Percentiles rank a stretch among this genome's conserved stretches.
These are phyloP conservation scores for Columba guinea DNA, from an alignment of 2,797 vertebrate genomes.

Conservation along the genomic window DNA sequence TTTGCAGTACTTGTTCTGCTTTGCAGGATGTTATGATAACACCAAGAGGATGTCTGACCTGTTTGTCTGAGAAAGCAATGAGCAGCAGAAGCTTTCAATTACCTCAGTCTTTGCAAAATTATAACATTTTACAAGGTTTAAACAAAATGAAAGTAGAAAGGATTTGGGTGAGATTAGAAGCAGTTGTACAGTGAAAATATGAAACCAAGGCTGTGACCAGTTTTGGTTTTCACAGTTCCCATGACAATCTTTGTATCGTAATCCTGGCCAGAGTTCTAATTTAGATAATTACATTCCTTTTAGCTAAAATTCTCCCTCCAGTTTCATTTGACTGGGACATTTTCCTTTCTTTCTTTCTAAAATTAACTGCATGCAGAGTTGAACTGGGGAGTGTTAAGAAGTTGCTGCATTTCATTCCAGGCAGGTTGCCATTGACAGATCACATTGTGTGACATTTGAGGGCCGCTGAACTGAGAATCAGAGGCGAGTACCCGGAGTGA, in stretches of 20 bases:
- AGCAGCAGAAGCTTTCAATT: conserved; percentile 31
- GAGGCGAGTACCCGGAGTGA: background rate
- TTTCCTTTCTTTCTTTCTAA: background rate
- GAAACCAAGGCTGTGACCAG: background rate
- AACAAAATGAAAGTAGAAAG: conserved; percentile 10
- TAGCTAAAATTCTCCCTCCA: background rate
- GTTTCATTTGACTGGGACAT: background rate
- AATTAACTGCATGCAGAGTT: too few species aligned
- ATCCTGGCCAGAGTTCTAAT: background rate
- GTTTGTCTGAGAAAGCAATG: conserved; percentile 19
- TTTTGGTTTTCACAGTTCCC: background rate
- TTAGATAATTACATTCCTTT: background rate
- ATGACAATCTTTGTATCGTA: background rate
- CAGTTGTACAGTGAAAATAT: background rate
- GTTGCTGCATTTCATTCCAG: background rate
- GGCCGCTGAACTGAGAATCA: background rate
- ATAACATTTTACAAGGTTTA: background rate
- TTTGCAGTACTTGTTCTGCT: background rate
- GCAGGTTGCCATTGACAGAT: background rate
- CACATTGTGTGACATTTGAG: background rate
- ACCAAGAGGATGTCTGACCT: background rate
- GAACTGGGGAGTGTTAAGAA: too few species aligned
- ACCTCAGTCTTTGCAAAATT: conserved; percentile 9
- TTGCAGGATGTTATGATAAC: background rate
- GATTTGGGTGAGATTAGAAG: background rate